Base-by-base conservation (phyloP, 64 coral and sea anemone species). In the Anthopleura sola region DNA sequence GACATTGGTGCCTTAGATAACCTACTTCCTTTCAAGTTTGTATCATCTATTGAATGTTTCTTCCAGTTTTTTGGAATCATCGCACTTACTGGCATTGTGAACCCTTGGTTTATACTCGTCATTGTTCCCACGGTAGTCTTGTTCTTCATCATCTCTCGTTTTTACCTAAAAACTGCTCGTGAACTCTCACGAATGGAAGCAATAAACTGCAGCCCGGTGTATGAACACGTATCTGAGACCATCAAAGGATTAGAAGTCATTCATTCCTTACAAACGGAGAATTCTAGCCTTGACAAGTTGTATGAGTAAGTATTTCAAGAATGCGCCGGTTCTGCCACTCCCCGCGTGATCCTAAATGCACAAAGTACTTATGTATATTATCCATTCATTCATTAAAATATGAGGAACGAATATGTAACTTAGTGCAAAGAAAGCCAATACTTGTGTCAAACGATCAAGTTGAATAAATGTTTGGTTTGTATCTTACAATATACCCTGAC, bases 151-250 rank as follows among this genome's bases (percentile, higher is more conserved):
- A 17, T 56, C 0, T 3, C 28, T 19, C 10, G 50, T 18, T 55
- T 57, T 5, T 92, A 75, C 38, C 36, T 92, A 1, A 85, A 69
- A 36, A 55, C 78, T 18, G 84, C 85, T 0, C 48, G 92, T 31
- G 55, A 94, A 47, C 62, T 94, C 31, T 90, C 85, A 20, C 36
- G 92, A 20, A 68, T 94, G 24, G 92, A 94, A 37, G 64, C 88
- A 16, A 49, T 84, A 7, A 86, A 80, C 24, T 87, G 84, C n/a
- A 94, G 88, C 54, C 88, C 92, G 0, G 85, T 94, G 1, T 94
- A 90, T 84, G 84, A 88, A 9, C 92, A 90, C 40, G 51, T 94
- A 34, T 78, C 84, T 0, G 92, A 94, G n/a, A 94, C 88, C 0
- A 50, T 90, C 19, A 44, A 77, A 32, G 92, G 92, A 2, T 37